These are phyloP conservation scores for Upupa epops DNA, from an alignment of 2,113 vertebrate species.

Conservation along the genomic window DNA sequence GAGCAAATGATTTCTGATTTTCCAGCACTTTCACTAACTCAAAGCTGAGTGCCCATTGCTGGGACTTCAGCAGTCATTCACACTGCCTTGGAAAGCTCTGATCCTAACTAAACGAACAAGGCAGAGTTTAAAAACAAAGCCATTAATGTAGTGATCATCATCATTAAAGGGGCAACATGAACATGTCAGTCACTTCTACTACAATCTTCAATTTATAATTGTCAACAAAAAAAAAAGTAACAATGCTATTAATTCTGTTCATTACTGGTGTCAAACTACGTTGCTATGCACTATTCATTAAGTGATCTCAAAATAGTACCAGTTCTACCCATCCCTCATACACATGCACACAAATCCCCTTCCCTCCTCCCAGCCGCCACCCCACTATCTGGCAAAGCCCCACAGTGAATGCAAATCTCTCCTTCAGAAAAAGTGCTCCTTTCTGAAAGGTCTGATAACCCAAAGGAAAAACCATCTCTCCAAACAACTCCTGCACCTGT, in stretches of 20 bases:
- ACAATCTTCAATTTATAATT: not conserved
- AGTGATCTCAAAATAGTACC: not conserved
- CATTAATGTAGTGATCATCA: not conserved
- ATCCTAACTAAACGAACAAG: not conserved
- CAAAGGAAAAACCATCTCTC: not conserved
- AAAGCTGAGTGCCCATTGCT: not conserved
- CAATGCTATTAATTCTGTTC: not conserved
- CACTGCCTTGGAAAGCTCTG: not conserved
- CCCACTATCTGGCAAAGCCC: not conserved
- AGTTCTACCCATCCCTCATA: not conserved
- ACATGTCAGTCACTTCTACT: not conserved
- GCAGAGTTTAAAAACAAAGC: not conserved
- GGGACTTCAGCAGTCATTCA: not conserved
- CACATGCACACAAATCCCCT: not conserved
- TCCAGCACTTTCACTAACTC: not conserved
- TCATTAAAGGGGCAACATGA: not conserved
- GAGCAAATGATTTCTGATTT: not conserved
- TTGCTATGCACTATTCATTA: not conserved
- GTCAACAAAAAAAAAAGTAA: not conserved
- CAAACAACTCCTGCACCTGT: constrained; percentile 41
- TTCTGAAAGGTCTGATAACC: not conserved
- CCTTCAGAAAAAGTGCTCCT: not conserved
- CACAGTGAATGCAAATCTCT: not conserved
- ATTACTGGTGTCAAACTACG: not conserved
- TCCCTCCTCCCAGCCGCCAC: not conserved